Conservation (phyloP, 1,140 invertebrate genomes). For the Oreohelix idahoensis region DNA sequence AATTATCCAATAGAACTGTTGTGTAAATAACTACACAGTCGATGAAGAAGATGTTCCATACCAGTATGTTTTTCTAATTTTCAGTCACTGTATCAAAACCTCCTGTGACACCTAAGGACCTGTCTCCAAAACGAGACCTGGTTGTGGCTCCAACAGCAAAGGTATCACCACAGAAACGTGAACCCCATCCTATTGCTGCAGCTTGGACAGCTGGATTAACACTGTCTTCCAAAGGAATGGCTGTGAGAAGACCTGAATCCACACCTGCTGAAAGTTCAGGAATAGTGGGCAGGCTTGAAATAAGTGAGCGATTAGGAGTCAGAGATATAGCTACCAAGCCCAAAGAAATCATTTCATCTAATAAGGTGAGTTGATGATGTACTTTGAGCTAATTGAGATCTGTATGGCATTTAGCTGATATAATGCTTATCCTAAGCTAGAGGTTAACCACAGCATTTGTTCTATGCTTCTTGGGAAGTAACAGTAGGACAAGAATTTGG, state of each 20-base stretch:
- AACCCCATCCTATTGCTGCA: constrained; percentile 31
- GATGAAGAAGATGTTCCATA: no score
- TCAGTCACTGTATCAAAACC: neutral
- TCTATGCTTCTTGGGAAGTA: no score
- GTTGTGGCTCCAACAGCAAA: neutral
- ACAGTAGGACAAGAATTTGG: no score
- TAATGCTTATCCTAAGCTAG: no score
- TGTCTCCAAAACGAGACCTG: neutral
- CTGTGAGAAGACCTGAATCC: neutral
- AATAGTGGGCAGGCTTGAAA: neutral
- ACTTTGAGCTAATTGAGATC: no score
- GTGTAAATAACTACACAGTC: no score
- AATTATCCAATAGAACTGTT: no score
- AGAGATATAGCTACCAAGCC: neutral
- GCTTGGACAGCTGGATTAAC: constrained; percentile 31
- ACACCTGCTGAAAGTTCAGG: neutral
- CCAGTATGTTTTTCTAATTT: neutral
- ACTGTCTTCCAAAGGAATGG: constrained; percentile 23
- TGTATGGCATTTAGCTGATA: no score
- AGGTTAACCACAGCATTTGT: no score
- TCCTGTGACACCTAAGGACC: neutral
- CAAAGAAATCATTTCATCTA: neutral
- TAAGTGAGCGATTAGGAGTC: neutral
- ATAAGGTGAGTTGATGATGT: no score
- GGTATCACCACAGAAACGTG: constrained; percentile 18